Base-by-base conservation (phyloP, 2,797 vertebrate species). In the Urosaurus nigricauda region DNA sequence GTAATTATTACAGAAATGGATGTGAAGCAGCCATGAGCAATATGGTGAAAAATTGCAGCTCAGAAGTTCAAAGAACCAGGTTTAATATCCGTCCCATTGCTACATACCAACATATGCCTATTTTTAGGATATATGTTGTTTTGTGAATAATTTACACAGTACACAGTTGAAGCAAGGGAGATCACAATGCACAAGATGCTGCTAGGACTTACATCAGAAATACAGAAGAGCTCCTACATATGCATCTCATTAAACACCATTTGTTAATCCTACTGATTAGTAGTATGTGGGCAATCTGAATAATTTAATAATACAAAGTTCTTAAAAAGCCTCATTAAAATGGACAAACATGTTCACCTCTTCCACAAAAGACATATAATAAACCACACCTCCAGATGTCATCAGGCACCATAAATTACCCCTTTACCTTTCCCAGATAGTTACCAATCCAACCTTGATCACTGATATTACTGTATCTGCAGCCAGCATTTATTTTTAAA, bases 11-110 rank as follows among this genome's bases (percentile, higher is more conserved):
- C 26, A 89, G 81, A 90, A 75, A 88, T 90, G 51, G 32, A 71
- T 85, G 58, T 85, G 63, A 88, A 8, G 37, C 83, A 92, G 68
- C 71, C 87, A 0, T 53, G 19, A 89, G 88, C 51, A 93, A 29
- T 75, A 90, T 47, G 75, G 47, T 85, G 90, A 79, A 93, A 93
- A 93, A 0, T 70, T 56, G 24, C 37, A 53, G 35, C 19, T 40
- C 29, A 53, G 9, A 79, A n/a, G 26, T 37, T 43, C 71, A 29
- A 51, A 70, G 53, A 89, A 75, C 37, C 32, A 37, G 9, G 65
- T 75, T 47, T 43, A 29, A 82, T 75, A 75, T 51, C 43, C 19
- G 2, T 19, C 32, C 8, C 40, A 86, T 51, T 77, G 63, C 17
- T 88, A 71, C 16, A 81, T 32, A 81, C 26, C 13, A 14, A 24